phyloP scores from a whole-genome alignment of 2,797 vertebrate genomes.

The Halcyon chelicuti region DNA sequence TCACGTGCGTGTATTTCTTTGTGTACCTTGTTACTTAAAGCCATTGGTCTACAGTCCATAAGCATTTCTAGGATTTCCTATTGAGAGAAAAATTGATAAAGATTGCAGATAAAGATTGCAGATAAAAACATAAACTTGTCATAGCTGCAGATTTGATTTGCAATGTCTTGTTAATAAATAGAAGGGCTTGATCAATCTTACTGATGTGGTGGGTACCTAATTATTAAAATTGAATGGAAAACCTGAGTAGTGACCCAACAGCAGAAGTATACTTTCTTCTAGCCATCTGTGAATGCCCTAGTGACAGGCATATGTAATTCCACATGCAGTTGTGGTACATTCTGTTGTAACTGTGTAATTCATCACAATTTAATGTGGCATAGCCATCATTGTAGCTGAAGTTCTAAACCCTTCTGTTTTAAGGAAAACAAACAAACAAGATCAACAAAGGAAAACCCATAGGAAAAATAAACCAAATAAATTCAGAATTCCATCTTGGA shows the following conservation, averaged over 20 bases:
- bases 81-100: not conserved
- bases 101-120: not conserved
- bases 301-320: not conserved
- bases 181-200: not conserved
- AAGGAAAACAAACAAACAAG: not conserved
- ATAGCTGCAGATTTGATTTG: not conserved
- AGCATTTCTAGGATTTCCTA: not conserved
- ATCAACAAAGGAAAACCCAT: not conserved
- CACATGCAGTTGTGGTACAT: not conserved
- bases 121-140: not conserved
- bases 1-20: not conserved
- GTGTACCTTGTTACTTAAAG: not conserved
- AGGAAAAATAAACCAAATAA: not conserved
- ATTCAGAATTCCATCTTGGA: not conserved
- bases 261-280: not conserved
- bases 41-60: rapidly evolving
- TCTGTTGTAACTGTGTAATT: not conserved
- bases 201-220: not conserved
- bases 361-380: not conserved
- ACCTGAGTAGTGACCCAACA: not conserved
- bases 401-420: not conserved
- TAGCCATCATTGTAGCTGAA: not conserved
- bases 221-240: constrained; percentile 1
- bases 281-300: not conserved
- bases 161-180: not conserved